phyloP scores from a whole-genome alignment of 2,888 invertebrate species.

The Villa cingulata region DNA sequence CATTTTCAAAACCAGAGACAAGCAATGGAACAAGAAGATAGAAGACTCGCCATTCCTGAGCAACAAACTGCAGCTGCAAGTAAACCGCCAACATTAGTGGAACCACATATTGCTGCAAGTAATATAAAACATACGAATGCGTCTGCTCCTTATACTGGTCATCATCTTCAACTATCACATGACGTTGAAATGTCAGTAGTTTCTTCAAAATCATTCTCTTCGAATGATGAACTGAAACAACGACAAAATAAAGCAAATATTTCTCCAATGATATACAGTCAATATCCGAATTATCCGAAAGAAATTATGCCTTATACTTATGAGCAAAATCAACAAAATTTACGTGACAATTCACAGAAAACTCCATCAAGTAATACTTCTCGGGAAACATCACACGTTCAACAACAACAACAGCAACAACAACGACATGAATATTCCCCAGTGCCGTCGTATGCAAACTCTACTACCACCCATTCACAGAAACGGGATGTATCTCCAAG shows the following conservation, averaged over 20 bases:
- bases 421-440: neutral
- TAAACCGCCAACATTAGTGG: neutral
- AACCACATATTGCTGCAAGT: neutral
- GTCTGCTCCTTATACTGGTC: neutral
- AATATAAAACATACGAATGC: neutral
- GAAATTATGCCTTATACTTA: neutral
- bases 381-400: neutral
- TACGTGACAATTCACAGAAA: neutral
- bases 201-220: neutral
- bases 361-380: neutral
- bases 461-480: neutral
- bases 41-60: neutral
- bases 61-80: neutral
- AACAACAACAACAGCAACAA: neutral
- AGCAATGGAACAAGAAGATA: neutral
- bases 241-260: neutral
- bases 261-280: neutral
- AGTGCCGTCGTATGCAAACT: neutral
- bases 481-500: neutral
- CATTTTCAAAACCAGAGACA: constrained; percentile 7
- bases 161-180: constrained; percentile 13
- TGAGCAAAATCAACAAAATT: neutral
- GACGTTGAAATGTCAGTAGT: constrained; percentile 15
- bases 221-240: neutral
- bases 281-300: neutral